These are phyloP conservation scores for Aphelinus atriplicis DNA, from an alignment of 1,140 invertebrate genomes.

Conservation along the genomic window DNA sequence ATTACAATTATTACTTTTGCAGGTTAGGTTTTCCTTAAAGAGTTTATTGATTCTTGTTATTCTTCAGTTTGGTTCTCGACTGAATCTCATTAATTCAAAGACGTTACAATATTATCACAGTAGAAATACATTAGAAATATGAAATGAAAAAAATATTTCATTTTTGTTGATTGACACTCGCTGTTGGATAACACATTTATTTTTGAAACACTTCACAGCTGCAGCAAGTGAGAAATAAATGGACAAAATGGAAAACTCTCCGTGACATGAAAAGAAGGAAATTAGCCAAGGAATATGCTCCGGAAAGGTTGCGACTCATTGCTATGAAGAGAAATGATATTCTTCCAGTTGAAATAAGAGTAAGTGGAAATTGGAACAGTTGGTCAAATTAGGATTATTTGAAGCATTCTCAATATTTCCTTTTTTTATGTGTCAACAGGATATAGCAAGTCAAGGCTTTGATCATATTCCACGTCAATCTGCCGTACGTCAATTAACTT, in stretches of 20 bases:
- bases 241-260: constrained; percentile 63
- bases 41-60: no score
- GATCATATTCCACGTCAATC: constrained; percentile 80
- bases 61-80: no score
- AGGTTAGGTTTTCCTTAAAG: constrained; percentile 12
- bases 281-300: constrained; percentile 76
- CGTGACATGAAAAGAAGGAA: constrained; percentile 83
- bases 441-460: constrained; percentile 78
- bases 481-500: constrained; percentile 70
- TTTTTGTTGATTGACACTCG: no score
- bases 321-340: constrained; percentile 83
- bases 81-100: no score
- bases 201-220: constrained; percentile 53
- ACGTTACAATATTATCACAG: no score
- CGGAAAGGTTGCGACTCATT: constrained; percentile 78
- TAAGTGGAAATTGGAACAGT: constrained; percentile 51
- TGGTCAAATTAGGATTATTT: no score
- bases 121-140: no score
- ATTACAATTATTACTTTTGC: not conserved
- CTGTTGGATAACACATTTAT: not conserved
- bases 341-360: constrained; percentile 80
- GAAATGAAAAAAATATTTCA: no score
- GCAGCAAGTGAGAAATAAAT: constrained; percentile 77
- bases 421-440: constrained; percentile 57
- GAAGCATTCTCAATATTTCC: constrained; percentile 8